Evolutionary conservation across 2,888 invertebrate genomes (phyloP), one percentile per base, ranked within the genome.

Genomic region (Leucoma salicis): DNA sequence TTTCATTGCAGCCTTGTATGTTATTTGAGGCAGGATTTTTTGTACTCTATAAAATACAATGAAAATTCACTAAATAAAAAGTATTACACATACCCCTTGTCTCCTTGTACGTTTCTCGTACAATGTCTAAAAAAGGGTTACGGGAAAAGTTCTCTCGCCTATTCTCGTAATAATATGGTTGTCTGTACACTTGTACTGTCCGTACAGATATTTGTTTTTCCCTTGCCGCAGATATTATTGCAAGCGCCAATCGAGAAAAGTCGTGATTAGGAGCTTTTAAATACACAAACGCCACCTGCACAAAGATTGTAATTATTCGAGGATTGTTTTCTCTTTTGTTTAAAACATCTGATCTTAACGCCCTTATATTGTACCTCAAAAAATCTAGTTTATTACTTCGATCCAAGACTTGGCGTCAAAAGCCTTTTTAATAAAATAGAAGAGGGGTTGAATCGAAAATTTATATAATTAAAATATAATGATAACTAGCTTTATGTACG

Each of bases 81-180:
- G 29, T 25, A 29, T 32, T 24, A 15, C 39, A 74, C 95, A 93
- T 85, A 97, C 98, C 96, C 91, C 98, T 91, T n/a, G 97, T 95
- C 63, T 96, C 95, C 49, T 91, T 91, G 72, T 94, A 95, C 0
- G 97, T 97, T 56, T 95, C 94, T 42, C 93, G 92, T 25, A 98
- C 95, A 53, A 97, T 92, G 42, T 93, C 91, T 64, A 94, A 91
- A 76, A 98, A 98, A 0, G 97, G 97, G 89, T 97, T 97, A 35
- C 92, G 92, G 66, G 92, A 92, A 78, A 95, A 95, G 51, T 95
- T 95, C 66, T 96, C 95, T 28, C 70, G 63, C 39, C 70, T 67
- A 60, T 84, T 79, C 53, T 84, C 85, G 77, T 96, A 95, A 81
- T 96, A 95, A 81, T 95, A 88, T 40, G 86, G 84, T 53, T 85